Percentiles rank a stretch among this genome's conserved stretches.
These are phyloP conservation scores for Platerodrilus igneus DNA, from an alignment of 2,888 invertebrate species.

Conservation along the genomic window DNA sequence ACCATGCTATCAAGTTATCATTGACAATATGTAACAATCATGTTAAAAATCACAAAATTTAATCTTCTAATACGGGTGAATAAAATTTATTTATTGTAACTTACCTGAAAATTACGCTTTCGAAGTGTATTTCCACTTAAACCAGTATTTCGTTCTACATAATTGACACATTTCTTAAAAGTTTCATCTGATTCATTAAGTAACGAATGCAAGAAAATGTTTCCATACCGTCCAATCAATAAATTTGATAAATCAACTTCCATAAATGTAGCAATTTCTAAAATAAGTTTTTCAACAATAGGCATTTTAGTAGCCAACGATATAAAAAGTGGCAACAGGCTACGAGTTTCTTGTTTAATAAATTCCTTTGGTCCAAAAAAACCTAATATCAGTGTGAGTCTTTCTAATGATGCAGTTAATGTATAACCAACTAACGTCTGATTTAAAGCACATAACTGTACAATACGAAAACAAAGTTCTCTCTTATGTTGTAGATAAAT, in stretches of 20 bases:
- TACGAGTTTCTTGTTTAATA: slow-evolving; percentile 63
- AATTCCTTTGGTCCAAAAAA: slow-evolving; percentile 66
- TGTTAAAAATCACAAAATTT: too few species aligned
- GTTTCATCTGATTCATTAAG: slow-evolving; percentile 58
- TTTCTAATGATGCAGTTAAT: slow-evolving; percentile 56
- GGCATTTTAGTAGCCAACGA: slow-evolving; percentile 56
- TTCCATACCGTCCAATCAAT: slow-evolving; percentile 61
- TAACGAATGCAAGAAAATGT: slow-evolving; percentile 67
- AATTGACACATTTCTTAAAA: slow-evolving; percentile 57
- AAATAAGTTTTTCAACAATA: slow-evolving; percentile 57
- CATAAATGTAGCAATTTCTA: slow-evolving; percentile 58
- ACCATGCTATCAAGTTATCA: too few species aligned
- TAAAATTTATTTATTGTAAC: too few species aligned
- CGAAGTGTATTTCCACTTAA: slow-evolving; percentile 56
- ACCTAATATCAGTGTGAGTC: slow-evolving; percentile 63
- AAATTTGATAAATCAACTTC: slow-evolving; percentile 58
- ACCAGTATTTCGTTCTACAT: slow-evolving; percentile 59
- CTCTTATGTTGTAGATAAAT: slow-evolving; percentile 61
- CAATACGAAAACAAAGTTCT: slow-evolving; percentile 54
- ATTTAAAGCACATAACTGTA: slow-evolving; percentile 58
- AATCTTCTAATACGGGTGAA: too few species aligned
- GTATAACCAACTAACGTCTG: slow-evolving; percentile 53
- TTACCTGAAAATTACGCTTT: slow-evolving; percentile 58
- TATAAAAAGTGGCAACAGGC: slow-evolving; percentile 62
- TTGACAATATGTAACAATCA: too few species aligned